A percentile compares a stretch with the other conserved stretches of the same genome.
These are phyloP conservation scores for Xiphias gladius DNA, from an alignment of 2,113 vertebrate species.

Conservation along the genomic window DNA sequence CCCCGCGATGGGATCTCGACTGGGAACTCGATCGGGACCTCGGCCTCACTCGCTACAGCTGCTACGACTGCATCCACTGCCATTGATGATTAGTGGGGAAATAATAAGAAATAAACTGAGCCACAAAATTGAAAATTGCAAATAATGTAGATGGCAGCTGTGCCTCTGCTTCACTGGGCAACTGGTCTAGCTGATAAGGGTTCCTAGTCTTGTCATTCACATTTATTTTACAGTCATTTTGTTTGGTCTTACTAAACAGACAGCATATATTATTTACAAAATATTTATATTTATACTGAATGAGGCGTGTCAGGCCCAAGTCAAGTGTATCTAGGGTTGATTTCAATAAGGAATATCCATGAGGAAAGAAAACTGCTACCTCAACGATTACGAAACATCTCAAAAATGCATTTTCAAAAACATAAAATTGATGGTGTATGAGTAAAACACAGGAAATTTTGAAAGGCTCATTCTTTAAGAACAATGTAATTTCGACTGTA, in stretches of 20 bases:
- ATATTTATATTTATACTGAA: conserved; percentile 6
- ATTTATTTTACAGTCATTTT: conserved; percentile 7
- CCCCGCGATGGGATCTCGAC: conserved; percentile 77
- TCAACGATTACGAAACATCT: conserved; percentile 2
- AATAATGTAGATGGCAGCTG: conserved; percentile 6
- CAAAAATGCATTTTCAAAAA: conserved; percentile 1
- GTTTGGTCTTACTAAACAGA: conserved; percentile 5
- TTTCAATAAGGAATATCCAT: neutral
- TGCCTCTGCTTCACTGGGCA: conserved; percentile 3
- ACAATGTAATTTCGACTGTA: neutral
- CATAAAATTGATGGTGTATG: neutral
- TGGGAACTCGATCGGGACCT: conserved; percentile 84
- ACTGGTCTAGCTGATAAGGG: neutral
- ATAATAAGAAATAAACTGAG: conserved; percentile 1
- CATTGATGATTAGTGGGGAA: conserved; percentile 73
- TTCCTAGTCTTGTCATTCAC: neutral
- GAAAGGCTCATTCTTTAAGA: neutral
- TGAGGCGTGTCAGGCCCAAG: neutral
- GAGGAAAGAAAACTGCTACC: conserved; percentile 20
- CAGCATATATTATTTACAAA: conserved; percentile 1
- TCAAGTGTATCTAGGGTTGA: neutral
- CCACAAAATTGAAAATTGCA: neutral
- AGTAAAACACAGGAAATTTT: neutral
- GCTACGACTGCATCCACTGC: conserved; percentile 74
- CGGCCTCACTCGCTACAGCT: conserved; percentile 80